phyloP scores from a whole-genome alignment of 2,797 vertebrate genomes.

The Clarias pachynema region DNA sequence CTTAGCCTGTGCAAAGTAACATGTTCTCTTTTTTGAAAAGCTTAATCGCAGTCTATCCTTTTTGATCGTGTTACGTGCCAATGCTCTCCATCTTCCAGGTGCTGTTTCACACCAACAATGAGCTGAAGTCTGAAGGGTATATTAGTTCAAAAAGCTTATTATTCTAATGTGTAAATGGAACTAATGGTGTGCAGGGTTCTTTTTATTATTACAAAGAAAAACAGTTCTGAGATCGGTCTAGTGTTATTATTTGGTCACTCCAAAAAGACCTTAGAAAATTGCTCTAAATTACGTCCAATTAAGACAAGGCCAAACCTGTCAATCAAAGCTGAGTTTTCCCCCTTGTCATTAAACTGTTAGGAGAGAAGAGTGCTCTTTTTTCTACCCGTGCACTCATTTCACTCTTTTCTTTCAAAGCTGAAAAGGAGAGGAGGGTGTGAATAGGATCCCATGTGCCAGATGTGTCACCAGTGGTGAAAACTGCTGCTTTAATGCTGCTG shows the following conservation, averaged over 20 bases:
- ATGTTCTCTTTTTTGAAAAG: neutral
- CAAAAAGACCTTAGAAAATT: constrained; percentile 85
- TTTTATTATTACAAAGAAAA: constrained; percentile 83
- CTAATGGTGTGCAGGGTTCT: constrained; percentile 80
- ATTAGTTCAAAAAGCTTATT: constrained; percentile 83
- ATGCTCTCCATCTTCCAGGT: constrained; percentile 40
- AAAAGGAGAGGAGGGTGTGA: constrained; percentile 68
- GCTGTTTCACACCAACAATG: constrained; percentile 41
- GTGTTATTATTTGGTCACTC: constrained; percentile 84
- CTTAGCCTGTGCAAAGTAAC: neutral
- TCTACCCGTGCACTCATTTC: constrained; percentile 36
- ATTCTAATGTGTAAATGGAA: constrained; percentile 85
- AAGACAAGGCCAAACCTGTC: constrained; percentile 95
- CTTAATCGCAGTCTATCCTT: constrained; percentile 10
- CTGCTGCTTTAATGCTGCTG: constrained; percentile 43
- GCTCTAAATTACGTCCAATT: constrained; percentile 96
- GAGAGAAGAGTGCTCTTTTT: constrained; percentile 48
- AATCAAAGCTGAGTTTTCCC: constrained; percentile 82
- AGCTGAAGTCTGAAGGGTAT: constrained; percentile 75
- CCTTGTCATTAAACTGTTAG: constrained; percentile 81
- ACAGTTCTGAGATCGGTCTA: constrained; percentile 80
- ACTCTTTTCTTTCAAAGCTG: constrained; percentile 42
- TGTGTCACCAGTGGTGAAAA: constrained; percentile 80
- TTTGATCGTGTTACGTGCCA: constrained; percentile 30
- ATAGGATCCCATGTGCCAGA: constrained; percentile 77